Evolutionary conservation across 2,113 vertebrate genomes (phyloP), one percentile per base, ranked within the genome.

Genomic region (Spizaetus ornatus): DNA sequence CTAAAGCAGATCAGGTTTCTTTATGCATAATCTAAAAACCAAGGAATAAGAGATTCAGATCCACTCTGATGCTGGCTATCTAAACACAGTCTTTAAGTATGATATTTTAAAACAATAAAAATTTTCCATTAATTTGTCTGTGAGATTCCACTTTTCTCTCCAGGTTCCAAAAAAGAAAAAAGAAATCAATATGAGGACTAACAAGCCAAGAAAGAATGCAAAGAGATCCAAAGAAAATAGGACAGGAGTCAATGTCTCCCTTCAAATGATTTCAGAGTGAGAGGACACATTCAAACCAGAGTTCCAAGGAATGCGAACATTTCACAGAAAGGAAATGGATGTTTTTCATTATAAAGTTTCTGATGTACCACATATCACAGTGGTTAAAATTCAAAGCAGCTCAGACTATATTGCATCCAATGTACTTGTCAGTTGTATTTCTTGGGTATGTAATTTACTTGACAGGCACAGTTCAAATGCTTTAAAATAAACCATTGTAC

Each of bases 401-500:
- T 86, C 52, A 90, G 56, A 82, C 12, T 55, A 18, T 31, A 90
- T 56, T 79, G 32, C 58, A 86, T 69, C 21, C 67, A 93, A 85
- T 62, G 61, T 69, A 85, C 19, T 86, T 70, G 85, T 81, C 86
- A 70, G 59, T 83, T 95, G 62, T 90, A 82, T 87, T 94, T 96
- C 86, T 94, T 71, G 16, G 21, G 4, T 94, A 80, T 96, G 78
- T 95, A 94, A 97, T 97, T 97, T 96, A 94, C 84, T 95, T 93
- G 94, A 96, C 88, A 96, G 45, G 81, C 73, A 93, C 50, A 95
- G 42, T 84, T 97, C 93, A 96, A 96, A 94, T 93, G 90, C 78
- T 95, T 79, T 96, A 91, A 96, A 94, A 93, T 74, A 97, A 98
- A 70, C 74, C 67, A 91, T 84, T 96, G 90, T 82, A 92, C 79